Evolutionary conservation across 2,888 invertebrate genomes (phyloP).

Genomic region (Cosmopolites sordidus): DNA sequence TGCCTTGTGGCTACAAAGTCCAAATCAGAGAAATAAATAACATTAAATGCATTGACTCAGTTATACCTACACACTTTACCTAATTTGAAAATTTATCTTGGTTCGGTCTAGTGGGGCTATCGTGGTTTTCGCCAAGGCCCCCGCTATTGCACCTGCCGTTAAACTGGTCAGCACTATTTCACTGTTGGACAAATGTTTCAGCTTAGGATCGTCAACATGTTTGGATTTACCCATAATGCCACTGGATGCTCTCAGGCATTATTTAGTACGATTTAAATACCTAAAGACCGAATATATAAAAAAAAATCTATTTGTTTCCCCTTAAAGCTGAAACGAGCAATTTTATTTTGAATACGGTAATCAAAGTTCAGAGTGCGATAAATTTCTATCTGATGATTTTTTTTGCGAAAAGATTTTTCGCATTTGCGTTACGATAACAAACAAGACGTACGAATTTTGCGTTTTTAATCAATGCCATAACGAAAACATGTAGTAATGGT

Average conservation of each 20-base stretch:
- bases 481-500: too few relatives aligned
- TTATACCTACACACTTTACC: slow-evolving; percentile 44
- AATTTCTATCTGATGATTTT: too few relatives aligned
- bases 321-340: too few relatives aligned
- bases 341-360: too few relatives aligned
- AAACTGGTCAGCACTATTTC: slow-evolving; percentile 75
- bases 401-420: too few relatives aligned
- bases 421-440: too few relatives aligned
- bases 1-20: slow-evolving; percentile 54
- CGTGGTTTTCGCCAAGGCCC: slow-evolving; percentile 89
- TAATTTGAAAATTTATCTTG: slow-evolving; percentile 96
- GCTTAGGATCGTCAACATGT: slow-evolving; percentile 28
- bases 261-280: background rate
- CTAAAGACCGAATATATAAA: too few relatives aligned
- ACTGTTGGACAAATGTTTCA: slow-evolving; percentile 48
- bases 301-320: too few relatives aligned
- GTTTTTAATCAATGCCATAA: too few relatives aligned
- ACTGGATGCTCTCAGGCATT: slow-evolving; percentile 12
- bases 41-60: background rate
- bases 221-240: slow-evolving; percentile 33
- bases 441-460: too few relatives aligned
- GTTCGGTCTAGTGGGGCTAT: slow-evolving; percentile 97
- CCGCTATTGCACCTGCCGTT: slow-evolving; percentile 87
- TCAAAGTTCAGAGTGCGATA: too few relatives aligned
- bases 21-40: slow-evolving; percentile 6